These are phyloP conservation scores for Polydrusus tereticollis DNA, from an alignment of 2,888 invertebrate genomes.

Conservation along the genomic window DNA sequence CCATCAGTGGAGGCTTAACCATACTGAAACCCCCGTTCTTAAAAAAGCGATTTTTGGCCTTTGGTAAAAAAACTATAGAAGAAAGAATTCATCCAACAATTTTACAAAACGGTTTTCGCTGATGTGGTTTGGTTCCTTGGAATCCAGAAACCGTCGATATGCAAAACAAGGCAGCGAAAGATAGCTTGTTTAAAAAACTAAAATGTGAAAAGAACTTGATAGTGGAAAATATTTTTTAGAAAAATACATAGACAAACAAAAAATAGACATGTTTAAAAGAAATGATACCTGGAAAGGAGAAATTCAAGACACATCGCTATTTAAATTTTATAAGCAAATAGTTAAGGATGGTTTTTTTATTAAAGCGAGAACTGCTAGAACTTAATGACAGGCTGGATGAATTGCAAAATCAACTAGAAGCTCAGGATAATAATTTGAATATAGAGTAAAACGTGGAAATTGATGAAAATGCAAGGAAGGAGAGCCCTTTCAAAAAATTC, in stretches of 20 bases:
- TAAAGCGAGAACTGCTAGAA: not conserved
- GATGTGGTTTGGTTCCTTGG: constrained; percentile 25
- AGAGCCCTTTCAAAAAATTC: not conserved
- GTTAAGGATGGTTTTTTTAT: not conserved
- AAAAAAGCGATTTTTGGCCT: constrained; percentile 27
- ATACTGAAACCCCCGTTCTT: constrained; percentile 8
- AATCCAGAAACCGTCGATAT: constrained; percentile 1
- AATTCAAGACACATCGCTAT: not conserved
- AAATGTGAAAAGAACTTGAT: not conserved
- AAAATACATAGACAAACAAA: not conserved
- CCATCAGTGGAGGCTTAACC: constrained; percentile 1
- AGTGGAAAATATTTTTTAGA: not conserved
- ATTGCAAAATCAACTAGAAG: not conserved
- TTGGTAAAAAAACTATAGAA: constrained; percentile 7
- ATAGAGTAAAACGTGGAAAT: not conserved
- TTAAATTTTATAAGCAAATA: not conserved
- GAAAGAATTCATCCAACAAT: not conserved
- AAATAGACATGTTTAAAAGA: not conserved
- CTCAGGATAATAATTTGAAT: not conserved
- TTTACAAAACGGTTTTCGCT: constrained; percentile 26
- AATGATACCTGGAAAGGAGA: not conserved
- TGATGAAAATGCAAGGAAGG: not conserved
- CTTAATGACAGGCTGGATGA: not conserved
- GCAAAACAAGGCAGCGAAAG: not conserved
- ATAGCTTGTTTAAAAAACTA: not conserved